Evolutionary conservation across 1,140 invertebrate genomes (phyloP).

Genomic region (Caenorhabditis brenneri): DNA sequence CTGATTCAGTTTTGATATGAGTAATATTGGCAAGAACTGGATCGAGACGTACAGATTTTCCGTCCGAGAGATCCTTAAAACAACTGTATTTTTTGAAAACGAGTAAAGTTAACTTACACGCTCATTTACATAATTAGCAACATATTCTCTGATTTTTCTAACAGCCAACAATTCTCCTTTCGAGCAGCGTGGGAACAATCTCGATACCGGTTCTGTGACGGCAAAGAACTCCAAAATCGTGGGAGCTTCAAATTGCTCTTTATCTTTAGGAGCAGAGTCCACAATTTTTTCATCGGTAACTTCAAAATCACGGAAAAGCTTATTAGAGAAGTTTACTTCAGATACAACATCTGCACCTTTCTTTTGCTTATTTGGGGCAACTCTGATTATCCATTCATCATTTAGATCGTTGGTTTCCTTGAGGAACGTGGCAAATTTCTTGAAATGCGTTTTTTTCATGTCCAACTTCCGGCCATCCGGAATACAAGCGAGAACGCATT

Average conservation of each 20-base stretch:
- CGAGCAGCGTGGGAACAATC: background rate
- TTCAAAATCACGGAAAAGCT: constrained; percentile 43
- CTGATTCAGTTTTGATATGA: background rate
- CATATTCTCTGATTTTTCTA: background rate
- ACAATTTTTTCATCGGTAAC: constrained; percentile 55
- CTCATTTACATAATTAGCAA: constrained; percentile 11
- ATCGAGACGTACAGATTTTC: constrained; percentile 35
- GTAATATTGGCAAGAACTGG: constrained; percentile 7
- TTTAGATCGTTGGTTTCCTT: constrained; percentile 46
- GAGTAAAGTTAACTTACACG: constrained; percentile 75
- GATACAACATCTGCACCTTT: constrained; percentile 56
- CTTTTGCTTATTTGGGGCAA: constrained; percentile 35
- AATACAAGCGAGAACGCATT: constrained; percentile 50
- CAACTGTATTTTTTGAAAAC: constrained; percentile 66
- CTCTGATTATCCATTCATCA: constrained; percentile 48
- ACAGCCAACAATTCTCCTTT: background rate
- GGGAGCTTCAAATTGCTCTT: constrained; percentile 19
- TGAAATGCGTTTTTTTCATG: constrained; percentile 86
- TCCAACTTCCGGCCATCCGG: constrained; percentile 75
- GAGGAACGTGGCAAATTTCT: constrained; percentile 80
- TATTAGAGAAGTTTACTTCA: constrained; percentile 20
- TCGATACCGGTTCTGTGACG: constrained; percentile 71
- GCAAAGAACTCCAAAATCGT: constrained; percentile 77
- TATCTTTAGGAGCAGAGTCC: constrained; percentile 42
- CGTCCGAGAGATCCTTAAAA: constrained; percentile 72